Base-by-base conservation (phyloP, 2,888 invertebrate species). In the Tinea semifulvella region DNA sequence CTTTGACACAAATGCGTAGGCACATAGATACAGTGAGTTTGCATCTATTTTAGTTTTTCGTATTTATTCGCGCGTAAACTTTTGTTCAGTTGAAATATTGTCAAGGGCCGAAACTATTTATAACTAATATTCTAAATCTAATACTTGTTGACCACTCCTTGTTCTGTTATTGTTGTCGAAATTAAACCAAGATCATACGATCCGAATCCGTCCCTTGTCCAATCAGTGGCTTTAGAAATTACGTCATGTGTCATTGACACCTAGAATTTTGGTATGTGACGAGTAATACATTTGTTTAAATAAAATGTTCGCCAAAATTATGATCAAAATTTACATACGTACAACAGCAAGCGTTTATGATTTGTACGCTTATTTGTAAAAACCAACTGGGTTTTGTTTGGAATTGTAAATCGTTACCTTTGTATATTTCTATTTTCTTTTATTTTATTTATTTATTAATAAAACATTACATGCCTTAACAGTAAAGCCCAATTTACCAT, bases 101-200 rank as follows among this genome's bases (percentile, higher is more conserved):
- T 31, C 31, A 31, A 31, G 31, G 31, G 31, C n/a, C 22, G 8
- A 22, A 22, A 7, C 22, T 22, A 22, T 31, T 31, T 31, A 31
- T 31, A n/a, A n/a, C n/a, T n/a, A n/a, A n/a, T n/a, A n/a, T n/a
- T 11, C 13, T 6, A 26, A 11, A n/a, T 26, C 11, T 31, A 31
- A 11, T 31, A 2, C 14, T 7, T 13, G 31, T 14, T 7, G 13
- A 31, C 31, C 11, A 31, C 10, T n/a, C n/a, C n/a, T n/a, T n/a
- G 14, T 31, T 2, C 6, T 11, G 2, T 14, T 31, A 31, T 31
- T 31, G 13, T 31, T 31, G 31, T 31, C 31, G 14, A 14, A 31
- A 31, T 31, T 31, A 31, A 31, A 31, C 13, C 13, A 7, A 31
- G 31, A 31, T 31, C 31, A 14, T 31, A 31, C 31, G 31, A 31